A percentile compares a stretch with the other conserved stretches of the same genome.
Evolutionary conservation across 2,888 invertebrate species (phyloP).

Genomic region (Drosophila meridionalis): DNA sequence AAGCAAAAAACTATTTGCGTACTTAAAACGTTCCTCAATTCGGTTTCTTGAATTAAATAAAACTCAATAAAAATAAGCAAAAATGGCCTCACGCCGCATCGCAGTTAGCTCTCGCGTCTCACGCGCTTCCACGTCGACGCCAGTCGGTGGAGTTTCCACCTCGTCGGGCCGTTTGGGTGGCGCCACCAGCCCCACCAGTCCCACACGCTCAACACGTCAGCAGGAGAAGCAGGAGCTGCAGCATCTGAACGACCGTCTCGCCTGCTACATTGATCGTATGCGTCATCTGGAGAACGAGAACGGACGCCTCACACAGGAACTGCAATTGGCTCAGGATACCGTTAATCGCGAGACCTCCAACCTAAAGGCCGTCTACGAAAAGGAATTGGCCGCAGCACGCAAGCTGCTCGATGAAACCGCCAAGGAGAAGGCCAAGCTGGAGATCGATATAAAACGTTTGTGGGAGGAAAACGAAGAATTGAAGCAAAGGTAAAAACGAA

Average conservation of each 20-base stretch:
- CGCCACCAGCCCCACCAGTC: constrained; percentile 90
- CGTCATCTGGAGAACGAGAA: constrained; percentile 97
- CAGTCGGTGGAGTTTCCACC: constrained; percentile 69
- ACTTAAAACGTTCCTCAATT: constrained; percentile 53
- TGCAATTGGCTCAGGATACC: constrained; percentile 93
- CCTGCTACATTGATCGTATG: constrained; percentile 97
- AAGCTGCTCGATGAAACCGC: constrained; percentile 96
- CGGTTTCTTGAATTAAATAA: constrained; percentile 12
- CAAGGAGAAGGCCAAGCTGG: constrained; percentile 96
- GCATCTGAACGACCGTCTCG: constrained; percentile 97
- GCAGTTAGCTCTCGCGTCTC: constrained; percentile 81
- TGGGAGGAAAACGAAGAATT: constrained; percentile 95
- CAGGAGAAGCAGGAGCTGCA: constrained; percentile 98
- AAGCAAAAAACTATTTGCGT: constrained; percentile 20
- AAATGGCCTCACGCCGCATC: constrained; percentile 82
- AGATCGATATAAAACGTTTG: constrained; percentile 95
- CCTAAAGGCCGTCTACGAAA: constrained; percentile 96
- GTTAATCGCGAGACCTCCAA: constrained; percentile 94
- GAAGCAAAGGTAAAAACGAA: constrained; percentile 87
- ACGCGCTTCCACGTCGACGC: constrained; percentile 82
- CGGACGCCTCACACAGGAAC: constrained; percentile 91
- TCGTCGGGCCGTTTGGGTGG: constrained; percentile 61
- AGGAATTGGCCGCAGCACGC: constrained; percentile 95
- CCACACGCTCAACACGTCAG: constrained; percentile 94
- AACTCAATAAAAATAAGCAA: constrained; percentile 22